Evolutionary conservation across 2,797 vertebrate species (phyloP), one percentile per base, ranked within the genome.

Genomic region (Coracias cyanogaster): DNA sequence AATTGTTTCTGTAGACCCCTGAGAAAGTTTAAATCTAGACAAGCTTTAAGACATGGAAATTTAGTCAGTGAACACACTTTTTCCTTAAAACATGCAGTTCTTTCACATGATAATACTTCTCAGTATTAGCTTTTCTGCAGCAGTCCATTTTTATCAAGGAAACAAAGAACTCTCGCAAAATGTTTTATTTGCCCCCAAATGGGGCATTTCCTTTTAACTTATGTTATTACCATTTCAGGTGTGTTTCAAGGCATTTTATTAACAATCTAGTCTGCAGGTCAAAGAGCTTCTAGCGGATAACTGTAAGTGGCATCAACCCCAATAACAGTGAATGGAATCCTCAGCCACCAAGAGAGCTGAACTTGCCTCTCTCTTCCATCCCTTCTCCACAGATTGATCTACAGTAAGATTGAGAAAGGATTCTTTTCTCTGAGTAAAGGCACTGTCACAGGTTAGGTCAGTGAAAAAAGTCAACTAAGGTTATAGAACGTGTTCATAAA

Each of bases 1-100:
- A 94, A 90, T 93, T 55, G 7, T 80, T 93, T 86, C 86, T 94
- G 60, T 49, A 84, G 66, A 90, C 58, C 80, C 54, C 37, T 93
- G 90, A 94, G 82, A 94, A 94, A 91, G 41, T 73, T 86, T 89
- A 90, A 92, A 94, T 73, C 64, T 82, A 82, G 54, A 65, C 37
- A 92, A 80, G 62, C 39, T 83, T 77, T 77, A 79, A 81, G 39
- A 74, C 58, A 43, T 62, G 60, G 86, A 86, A 84, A 74, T 78
- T 51, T 41, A 78, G 57, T 86, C 28, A 62, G 41, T 37, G 37
- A 91, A 58, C n/a, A 78, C 55, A 49, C 12, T 49, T 93, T 84
- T 92, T 48, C 49, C 51, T 61, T 83, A 55, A 83, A 85, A 83
- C 9, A 26, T 15, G 8, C 28, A 46, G 61, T 61, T 87, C 37